Percentiles rank a stretch among this genome's conserved stretches.
Evolutionary conservation across 1,140 invertebrate species (phyloP).

Genomic region (Dinothrombium tinctorium): DNA sequence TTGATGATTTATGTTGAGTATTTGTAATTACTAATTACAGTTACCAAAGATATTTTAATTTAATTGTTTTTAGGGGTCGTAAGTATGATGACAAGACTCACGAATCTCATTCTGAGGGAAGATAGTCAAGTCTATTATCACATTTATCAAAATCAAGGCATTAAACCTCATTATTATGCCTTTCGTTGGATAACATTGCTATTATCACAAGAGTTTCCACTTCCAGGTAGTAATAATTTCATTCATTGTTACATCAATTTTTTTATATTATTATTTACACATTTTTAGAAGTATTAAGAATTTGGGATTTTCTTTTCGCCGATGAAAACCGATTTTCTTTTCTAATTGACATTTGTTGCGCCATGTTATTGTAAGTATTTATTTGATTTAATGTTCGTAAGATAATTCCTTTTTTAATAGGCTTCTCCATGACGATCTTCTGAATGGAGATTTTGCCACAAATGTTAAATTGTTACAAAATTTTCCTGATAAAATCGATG

Average conservation of each 20-base stretch:
- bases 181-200: slow-evolving; percentile 93
- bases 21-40: slow-evolving; percentile 6
- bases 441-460: slow-evolving; percentile 61
- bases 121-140: slow-evolving; percentile 50
- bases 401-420: slow-evolving; percentile 24
- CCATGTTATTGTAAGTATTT: slow-evolving; percentile 74
- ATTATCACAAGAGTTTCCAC: slow-evolving; percentile 84
- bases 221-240: too few species aligned
- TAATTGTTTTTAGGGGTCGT: slow-evolving; percentile 46
- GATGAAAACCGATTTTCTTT: slow-evolving; percentile 69
- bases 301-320: slow-evolving; percentile 86
- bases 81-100: slow-evolving; percentile 52
- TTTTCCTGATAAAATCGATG: slow-evolving; percentile 9
- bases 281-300: slow-evolving; percentile 74
- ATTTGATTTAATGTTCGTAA: slow-evolving; percentile 8
- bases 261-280: slow-evolving; percentile 14
- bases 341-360: slow-evolving; percentile 71
- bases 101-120: slow-evolving; percentile 41
- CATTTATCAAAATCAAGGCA: slow-evolving; percentile 45
- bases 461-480: slow-evolving; percentile 74
- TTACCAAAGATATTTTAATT: slow-evolving; percentile 25
- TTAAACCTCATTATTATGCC: slow-evolving; percentile 84
- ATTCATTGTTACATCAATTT: too few species aligned
- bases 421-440: slow-evolving; percentile 49
- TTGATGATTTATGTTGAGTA: not conserved